phyloP scores from a whole-genome alignment of 2,113 vertebrate species.

The Casuarius casuarius region DNA sequence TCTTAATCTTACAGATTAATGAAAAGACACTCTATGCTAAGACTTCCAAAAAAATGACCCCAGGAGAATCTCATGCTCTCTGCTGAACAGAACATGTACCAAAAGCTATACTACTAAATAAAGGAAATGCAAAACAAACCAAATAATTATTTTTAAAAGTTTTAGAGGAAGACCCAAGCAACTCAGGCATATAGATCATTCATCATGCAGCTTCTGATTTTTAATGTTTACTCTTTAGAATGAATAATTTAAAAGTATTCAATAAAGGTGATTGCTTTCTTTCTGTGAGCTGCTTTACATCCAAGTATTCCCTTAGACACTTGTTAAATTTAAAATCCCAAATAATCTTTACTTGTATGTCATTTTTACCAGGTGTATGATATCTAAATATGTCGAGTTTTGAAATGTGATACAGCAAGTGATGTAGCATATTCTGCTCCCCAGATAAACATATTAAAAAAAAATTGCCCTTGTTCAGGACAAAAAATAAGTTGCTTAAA shows the following conservation, averaged over 20 bases:
- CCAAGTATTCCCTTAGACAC: not conserved
- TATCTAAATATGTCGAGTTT: not conserved
- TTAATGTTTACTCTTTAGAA: not conserved
- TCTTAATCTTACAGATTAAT: too few relatives aligned
- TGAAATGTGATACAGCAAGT: not conserved
- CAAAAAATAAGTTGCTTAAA: not conserved
- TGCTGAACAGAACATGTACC: too few relatives aligned
- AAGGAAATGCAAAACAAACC: not conserved
- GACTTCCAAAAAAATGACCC: too few relatives aligned
- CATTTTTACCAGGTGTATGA: not conserved
- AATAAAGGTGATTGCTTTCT: not conserved
- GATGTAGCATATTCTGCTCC: not conserved
- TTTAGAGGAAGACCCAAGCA: not conserved
- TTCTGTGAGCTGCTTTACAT: not conserved
- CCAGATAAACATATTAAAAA: not conserved
- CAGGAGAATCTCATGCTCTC: too few relatives aligned
- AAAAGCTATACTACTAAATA: not conserved
- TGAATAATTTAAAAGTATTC: not conserved
- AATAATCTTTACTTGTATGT: not conserved
- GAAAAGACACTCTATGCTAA: too few relatives aligned
- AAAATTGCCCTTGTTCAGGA: not conserved
- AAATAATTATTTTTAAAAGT: not conserved
- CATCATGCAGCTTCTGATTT: not conserved
- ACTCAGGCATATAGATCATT: not conserved
- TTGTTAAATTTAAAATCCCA: not conserved